A percentile compares a stretch with the other conserved stretches of the same genome.
Evolutionary conservation across 2,113 vertebrate species (phyloP).

Genomic region (Orcinus orca): DNA sequence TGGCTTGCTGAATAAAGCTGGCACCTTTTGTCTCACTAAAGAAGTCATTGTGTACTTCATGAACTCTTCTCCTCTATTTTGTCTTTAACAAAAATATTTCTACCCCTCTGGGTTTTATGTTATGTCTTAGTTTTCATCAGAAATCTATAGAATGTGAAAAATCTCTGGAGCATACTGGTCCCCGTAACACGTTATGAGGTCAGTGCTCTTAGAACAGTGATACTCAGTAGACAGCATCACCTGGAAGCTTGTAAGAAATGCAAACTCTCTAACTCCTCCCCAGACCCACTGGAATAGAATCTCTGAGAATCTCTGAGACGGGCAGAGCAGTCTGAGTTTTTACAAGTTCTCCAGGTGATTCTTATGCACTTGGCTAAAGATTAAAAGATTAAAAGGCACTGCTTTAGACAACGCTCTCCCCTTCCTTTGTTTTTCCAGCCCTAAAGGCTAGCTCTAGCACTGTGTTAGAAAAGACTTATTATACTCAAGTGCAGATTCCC

Average conservation of each 20-base stretch:
- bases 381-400: background rate
- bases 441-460: background rate
- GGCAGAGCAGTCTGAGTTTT: background rate
- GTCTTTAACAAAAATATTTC: background rate
- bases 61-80: background rate
- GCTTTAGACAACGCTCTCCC: fast-evolving
- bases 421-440: background rate
- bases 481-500: background rate
- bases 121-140: background rate
- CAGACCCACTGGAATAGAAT: background rate
- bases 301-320: background rate
- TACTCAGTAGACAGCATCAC: background rate
- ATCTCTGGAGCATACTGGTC: background rate
- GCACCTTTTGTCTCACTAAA: background rate
- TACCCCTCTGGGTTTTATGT: background rate
- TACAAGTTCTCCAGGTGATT: background rate
- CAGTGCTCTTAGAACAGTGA: background rate
- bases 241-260: background rate
- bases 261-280: background rate
- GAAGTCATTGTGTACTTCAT: background rate
- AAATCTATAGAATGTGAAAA: background rate
- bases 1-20: background rate
- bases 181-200: background rate
- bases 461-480: background rate
- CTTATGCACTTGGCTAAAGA: background rate